Conservation (phyloP, 2,888 invertebrate genomes). For the Trilocha varians region DNA sequence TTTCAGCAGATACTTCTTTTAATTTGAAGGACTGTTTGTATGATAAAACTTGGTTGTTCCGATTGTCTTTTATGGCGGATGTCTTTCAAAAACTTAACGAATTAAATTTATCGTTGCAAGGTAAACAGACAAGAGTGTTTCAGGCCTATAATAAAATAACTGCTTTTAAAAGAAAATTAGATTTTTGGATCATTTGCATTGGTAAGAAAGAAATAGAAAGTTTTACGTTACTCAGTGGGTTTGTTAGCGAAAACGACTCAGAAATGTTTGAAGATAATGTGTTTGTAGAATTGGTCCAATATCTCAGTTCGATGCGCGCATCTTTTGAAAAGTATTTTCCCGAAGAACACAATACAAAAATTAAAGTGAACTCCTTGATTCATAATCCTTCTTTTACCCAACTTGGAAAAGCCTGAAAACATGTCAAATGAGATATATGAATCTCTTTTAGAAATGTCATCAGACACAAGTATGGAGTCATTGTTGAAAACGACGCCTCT, state of each 20-base stretch:
- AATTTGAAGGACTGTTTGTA: conserved; percentile 16
- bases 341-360: too few relatives aligned
- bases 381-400: conserved; percentile 23
- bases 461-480: conserved; percentile 24
- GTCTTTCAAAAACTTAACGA: conserved; percentile 19
- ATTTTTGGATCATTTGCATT: conserved; percentile 23
- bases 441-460: conserved; percentile 24
- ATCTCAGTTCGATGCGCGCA: conserved; percentile 21
- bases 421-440: conserved; percentile 22
- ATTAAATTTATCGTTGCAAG: conserved; percentile 19
- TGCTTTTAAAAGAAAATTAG: conserved; percentile 20
- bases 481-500: conserved; percentile 24
- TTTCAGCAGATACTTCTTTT: conserved; percentile 14
- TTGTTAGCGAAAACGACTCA: too few relatives aligned
- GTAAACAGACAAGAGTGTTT: conserved; percentile 23
- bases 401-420: conserved; percentile 20
- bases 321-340: conserved; percentile 26
- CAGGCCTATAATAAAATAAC: conserved; percentile 21
- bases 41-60: too few relatives aligned
- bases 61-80: too few relatives aligned
- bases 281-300: conserved; percentile 23
- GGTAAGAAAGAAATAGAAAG: too few relatives aligned
- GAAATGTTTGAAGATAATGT: conserved; percentile 24
- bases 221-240: too few relatives aligned
- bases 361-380: too few relatives aligned